Base-by-base conservation (phyloP, 2,113 vertebrate genomes). In the Aramus guarauna region DNA sequence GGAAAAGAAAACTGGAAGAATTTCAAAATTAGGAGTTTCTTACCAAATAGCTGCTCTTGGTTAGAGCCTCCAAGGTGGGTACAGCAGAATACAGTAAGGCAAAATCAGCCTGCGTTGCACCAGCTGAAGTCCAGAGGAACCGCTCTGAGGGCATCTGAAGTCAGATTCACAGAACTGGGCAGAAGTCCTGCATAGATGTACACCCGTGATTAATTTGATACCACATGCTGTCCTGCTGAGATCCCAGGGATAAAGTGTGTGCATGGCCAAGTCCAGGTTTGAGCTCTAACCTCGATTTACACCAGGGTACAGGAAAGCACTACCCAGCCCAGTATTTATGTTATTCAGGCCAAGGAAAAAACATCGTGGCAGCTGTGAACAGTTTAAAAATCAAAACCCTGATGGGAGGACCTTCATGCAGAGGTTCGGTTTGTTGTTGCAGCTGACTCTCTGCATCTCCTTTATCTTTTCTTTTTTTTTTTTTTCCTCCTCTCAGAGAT, bases 341-440 rank as follows among this genome's bases (percentile, higher is more conserved):
- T 83, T 88, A 79, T 50, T 73, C 58, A 69, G 62, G 78, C 47
- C 68, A 93, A 92, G 78, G 69, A 32, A 90, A 90, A 93, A 87
- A 83, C 50, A 72, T 22, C 53, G 79, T 96, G 78, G 94, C 88
- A 92, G 90, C 95, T 95, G 92, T 80, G 90, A 92, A 85, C 85
- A 88, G 79, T 50, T 77, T 68, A 56, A 85, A 95, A 66, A 74
- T 29, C 71, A 39, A 69, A 90, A 82, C 72, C 67, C 71, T 92
- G 71, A 82, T 34, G 76, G 88, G 50, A 92, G 69, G 78, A 76
- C 63, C 75, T 93, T 95, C 67, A 39, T 3, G 2, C 62, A 90
- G 75, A 66, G 78, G 68, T 73, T 92, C 74, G 39, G 59, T 50
- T 92, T 93, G 92, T 94, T 96, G 75, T 92, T 96, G 82, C 95